Base-by-base conservation (phyloP, 2,888 invertebrate genomes). In the Dermolepida albohirtum region DNA sequence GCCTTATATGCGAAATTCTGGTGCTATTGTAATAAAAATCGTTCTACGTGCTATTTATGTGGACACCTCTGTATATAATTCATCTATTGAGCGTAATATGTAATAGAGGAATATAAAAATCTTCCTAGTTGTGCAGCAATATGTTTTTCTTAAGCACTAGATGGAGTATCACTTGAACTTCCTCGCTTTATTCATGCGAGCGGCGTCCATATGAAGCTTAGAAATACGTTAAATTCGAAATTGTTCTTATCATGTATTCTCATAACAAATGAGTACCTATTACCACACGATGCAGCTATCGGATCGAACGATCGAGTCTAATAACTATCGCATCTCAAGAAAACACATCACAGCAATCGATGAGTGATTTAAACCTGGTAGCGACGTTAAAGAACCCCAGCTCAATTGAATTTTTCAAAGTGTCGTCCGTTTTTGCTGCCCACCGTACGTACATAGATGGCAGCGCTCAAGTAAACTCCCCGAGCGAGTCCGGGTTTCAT, bases 401-500 rank as follows among this genome's bases (percentile, higher is more conserved):
- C 27, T 57, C 57, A 57, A 57, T 57, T 57, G 57, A 39, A 57
- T 43, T 57, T 57, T 57, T 57, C 16, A 39, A 57, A 57, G 43
- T 44, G 43, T 44, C 57, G 57, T 55, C 17, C 41, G 55, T 41
- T 55, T 55, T 55, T 40, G 17, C 41, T 34, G 51, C 17, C 55
- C 40, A 41, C 47, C 8, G 41, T 22, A 17, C 40, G 6, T 39
- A 44, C 57, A 27, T 55, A 66, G 66, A 66, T 57, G 57, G 66
- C 39, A 57, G 55, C 57, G 66, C 57, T 22, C 0, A 27, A 22
- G 43, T 29, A 8, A 57, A 27, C 43, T 57, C 49, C 57, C 40
- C 12, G 11, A n/a, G 51, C 17, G 51, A 39, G 47, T 50, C 27
- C 14, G 29, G 47, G 57, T 64, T 64, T 68, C 68, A 70, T 70